Percentiles rank a stretch among this genome's conserved stretches.
These are phyloP conservation scores for Stenolophus ochropezus DNA, from an alignment of 2,888 invertebrate genomes.

Conservation along the genomic window DNA sequence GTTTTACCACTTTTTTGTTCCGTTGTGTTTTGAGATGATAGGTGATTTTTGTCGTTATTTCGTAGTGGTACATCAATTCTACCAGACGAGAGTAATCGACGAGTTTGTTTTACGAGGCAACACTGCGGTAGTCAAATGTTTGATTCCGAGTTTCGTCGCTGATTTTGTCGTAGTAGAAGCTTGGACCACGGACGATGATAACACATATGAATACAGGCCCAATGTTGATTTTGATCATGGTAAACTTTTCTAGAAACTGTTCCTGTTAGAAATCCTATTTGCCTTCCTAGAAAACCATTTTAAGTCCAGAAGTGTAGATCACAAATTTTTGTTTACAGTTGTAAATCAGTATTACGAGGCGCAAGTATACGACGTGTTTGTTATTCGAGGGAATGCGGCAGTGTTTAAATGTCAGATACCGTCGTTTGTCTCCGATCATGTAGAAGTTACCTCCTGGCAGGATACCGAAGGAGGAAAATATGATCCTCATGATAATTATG, in stretches of 20 bases:
- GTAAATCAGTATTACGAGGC: conserved; percentile 93
- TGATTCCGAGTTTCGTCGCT: conserved; percentile 89
- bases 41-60: neutral
- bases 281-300: neutral
- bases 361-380: conserved; percentile 92
- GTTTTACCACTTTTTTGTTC: neutral
- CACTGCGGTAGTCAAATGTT: conserved; percentile 86
- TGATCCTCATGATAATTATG: conserved; percentile 79
- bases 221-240: conserved; percentile 73
- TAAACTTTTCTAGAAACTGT: conserved; percentile 69
- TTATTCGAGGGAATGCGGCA: conserved; percentile 91
- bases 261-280: neutral
- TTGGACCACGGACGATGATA: conserved; percentile 84
- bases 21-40: neutral
- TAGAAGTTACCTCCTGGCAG: conserved; percentile 87
- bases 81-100: conserved; percentile 89
- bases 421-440: conserved; percentile 92
- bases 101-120: conserved; percentile 90
- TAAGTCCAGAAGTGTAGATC: neutral
- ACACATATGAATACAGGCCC: conserved; percentile 77
- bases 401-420: conserved; percentile 94
- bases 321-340: conserved; percentile 80
- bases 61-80: conserved; percentile 88
- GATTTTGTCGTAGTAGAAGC: conserved; percentile 89
- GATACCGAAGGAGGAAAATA: conserved; percentile 87